Evolutionary conservation across 2,113 vertebrate genomes (phyloP).

Genomic region (human): DNA sequence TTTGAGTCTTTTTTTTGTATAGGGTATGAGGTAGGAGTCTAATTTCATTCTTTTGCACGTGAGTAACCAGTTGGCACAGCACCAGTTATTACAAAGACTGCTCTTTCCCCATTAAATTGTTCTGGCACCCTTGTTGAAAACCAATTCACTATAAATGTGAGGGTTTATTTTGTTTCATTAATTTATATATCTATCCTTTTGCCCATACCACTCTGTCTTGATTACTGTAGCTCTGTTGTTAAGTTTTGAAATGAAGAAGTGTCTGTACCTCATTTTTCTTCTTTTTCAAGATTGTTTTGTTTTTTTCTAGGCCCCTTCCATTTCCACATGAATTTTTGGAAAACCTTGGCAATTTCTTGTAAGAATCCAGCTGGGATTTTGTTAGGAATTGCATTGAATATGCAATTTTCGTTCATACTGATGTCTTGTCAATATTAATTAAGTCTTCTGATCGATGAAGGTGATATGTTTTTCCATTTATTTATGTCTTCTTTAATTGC

Average conservation of each 20-base stretch:
- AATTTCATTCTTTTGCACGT: neutral
- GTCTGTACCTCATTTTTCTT: neutral
- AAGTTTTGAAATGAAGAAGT: conserved; percentile 10
- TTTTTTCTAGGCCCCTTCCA: neutral
- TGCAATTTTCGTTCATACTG: neutral
- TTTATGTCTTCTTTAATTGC: neutral
- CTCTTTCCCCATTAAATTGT: neutral
- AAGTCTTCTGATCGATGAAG: neutral
- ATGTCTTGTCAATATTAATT: neutral
- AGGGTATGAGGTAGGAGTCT: neutral
- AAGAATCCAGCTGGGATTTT: neutral
- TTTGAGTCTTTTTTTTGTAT: neutral
- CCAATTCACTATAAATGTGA: neutral
- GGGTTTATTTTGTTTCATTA: neutral
- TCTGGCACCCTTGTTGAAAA: neutral
- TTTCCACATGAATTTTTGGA: neutral
- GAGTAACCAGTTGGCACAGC: neutral
- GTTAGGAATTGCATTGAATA: neutral
- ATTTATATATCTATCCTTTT: neutral
- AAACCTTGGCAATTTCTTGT: neutral
- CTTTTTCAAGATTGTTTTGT: neutral
- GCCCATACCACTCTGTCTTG: neutral
- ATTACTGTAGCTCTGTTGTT: neutral
- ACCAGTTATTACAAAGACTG: neutral
- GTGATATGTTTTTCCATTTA: neutral